Conservation (phyloP, 2,888 invertebrate species). For the Chrysolina haemoptera region DNA sequence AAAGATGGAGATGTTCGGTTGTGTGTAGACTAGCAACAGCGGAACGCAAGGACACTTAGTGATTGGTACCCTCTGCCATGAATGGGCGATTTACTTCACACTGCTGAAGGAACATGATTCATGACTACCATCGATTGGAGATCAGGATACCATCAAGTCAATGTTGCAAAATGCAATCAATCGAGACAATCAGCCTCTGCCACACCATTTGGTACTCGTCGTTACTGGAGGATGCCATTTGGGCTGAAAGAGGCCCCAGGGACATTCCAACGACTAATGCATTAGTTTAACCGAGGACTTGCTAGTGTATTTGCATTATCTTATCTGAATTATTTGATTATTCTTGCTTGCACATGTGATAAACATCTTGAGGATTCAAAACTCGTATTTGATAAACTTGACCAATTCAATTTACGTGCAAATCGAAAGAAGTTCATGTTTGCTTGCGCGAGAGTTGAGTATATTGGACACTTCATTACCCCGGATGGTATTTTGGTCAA, state of each 20-base stretch:
- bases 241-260: too few species aligned
- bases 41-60: conserved; percentile 49
- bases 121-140: conserved; percentile 61
- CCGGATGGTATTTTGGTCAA: too few species aligned
- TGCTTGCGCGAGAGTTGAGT: conserved; percentile 31
- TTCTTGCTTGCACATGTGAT: conserved; percentile 38
- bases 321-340: conserved; percentile 43
- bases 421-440: conserved; percentile 41
- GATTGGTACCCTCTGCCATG: conserved; percentile 62
- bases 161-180: too few species aligned
- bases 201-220: too few species aligned
- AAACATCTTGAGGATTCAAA: conserved; percentile 35
- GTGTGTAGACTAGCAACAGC: conserved; percentile 62
- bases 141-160: conserved; percentile 65
- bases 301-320: conserved; percentile 7
- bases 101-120: conserved; percentile 53
- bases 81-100: conserved; percentile 65
- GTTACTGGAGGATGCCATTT: too few species aligned
- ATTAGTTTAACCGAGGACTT: too few species aligned
- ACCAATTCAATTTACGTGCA: conserved; percentile 36
- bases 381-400: conserved; percentile 19
- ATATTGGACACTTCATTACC: too few species aligned
- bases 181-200: too few species aligned
- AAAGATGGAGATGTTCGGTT: conserved; percentile 48
- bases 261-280: too few species aligned